These are phyloP conservation scores for Chitala chitala DNA, from an alignment of 2,113 vertebrate species.

Conservation along the genomic window DNA sequence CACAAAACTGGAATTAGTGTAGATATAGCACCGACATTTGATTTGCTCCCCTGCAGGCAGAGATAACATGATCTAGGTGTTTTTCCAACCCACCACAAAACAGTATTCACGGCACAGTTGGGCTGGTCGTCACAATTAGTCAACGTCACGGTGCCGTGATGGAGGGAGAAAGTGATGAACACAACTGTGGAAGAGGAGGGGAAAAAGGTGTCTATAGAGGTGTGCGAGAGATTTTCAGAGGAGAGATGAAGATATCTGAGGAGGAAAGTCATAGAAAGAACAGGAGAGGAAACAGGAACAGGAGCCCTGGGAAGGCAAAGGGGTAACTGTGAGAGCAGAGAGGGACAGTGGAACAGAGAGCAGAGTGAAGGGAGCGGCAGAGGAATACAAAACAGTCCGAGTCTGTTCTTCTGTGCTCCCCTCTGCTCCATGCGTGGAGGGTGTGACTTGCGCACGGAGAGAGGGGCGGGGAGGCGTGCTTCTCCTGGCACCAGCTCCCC, in stretches of 20 bases:
- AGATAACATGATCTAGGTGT: neutral
- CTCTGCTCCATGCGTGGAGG: neutral
- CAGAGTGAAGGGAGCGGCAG: neutral
- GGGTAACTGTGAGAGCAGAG: neutral
- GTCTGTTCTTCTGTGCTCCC: neutral
- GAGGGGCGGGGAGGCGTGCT: conserved; percentile 1
- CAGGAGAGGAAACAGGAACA: neutral
- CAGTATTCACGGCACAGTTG: no score
- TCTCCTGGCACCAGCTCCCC: conserved; percentile 22
- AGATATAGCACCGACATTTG: no score
- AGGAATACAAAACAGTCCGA: neutral
- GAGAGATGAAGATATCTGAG: neutral
- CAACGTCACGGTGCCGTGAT: no score
- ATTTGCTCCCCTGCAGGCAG: neutral
- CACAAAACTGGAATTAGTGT: neutral
- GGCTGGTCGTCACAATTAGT: no score
- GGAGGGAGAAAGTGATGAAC: no score
- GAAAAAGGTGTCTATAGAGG: no score
- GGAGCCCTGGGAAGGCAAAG: neutral
- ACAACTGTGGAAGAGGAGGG: no score
- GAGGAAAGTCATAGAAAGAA: conserved; percentile 6
- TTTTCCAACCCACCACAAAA: no score
- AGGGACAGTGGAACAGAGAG: neutral
- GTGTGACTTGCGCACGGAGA: neutral
- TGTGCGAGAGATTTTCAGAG: neutral